Evolutionary conservation across 2,888 invertebrate species (phyloP).

Genomic region (Volucella inanis): DNA sequence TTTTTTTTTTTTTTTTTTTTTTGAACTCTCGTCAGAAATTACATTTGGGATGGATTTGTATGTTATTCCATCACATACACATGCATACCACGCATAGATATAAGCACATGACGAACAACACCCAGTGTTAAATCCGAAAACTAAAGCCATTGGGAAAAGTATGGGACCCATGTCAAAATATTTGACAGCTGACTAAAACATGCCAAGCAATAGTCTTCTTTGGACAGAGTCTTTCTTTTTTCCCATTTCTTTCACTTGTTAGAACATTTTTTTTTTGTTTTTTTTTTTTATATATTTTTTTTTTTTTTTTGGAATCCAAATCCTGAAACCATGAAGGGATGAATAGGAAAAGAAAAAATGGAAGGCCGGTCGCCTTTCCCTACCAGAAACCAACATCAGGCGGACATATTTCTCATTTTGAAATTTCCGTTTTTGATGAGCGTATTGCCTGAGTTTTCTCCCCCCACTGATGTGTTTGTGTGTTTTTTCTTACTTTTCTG

Average conservation of each 20-base stretch:
- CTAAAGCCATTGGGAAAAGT: conserved; percentile 74
- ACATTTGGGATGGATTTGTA: conserved; percentile 68
- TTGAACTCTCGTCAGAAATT: conserved; percentile 66
- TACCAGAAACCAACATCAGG: conserved; percentile 62
- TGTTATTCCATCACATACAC: conserved; percentile 6
- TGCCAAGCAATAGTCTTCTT: conserved; percentile 79
- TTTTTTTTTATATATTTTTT: conserved; percentile 20
- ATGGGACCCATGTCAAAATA: conserved; percentile 83
- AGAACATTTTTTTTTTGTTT: conserved; percentile 3
- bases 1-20: conserved; percentile 32
- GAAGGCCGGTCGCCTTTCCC: conserved; percentile 49
- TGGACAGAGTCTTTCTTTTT: conserved; percentile 12
- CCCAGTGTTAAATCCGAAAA: conserved; percentile 72
- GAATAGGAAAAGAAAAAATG: conserved; percentile 34
- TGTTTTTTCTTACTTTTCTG: conserved; percentile 13
- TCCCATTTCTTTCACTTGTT: conserved; percentile 40
- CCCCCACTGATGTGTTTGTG: conserved; percentile 12
- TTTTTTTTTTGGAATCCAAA: conserved; percentile 58
- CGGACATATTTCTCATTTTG: conserved; percentile 74
- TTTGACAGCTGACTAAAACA: conserved; percentile 84
- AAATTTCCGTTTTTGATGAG: conserved; percentile 72
- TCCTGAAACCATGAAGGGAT: conserved; percentile 43
- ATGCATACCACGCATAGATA: conserved; percentile 17
- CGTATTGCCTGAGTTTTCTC: conserved; percentile 35
- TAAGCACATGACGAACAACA: conserved; percentile 46